phyloP scores from a whole-genome alignment of 1,140 invertebrate species.

The Zaprionus kolodkinae region DNA sequence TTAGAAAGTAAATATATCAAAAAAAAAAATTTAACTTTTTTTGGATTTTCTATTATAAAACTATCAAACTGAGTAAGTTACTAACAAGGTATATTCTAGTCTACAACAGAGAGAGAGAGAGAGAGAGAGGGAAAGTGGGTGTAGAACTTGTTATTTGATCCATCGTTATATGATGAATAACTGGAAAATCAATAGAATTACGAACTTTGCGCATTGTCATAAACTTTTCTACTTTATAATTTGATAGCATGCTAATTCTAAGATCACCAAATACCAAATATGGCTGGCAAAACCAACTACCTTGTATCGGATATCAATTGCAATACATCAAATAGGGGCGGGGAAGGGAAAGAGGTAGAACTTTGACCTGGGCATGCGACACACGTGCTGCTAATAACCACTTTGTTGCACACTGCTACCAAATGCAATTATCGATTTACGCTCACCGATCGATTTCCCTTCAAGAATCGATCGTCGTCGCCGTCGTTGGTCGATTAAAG shows the following conservation, averaged over 20 bases:
- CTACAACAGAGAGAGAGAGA: background rate
- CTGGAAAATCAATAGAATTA: constrained; percentile 19
- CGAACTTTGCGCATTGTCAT: constrained; percentile 24
- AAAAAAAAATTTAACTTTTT: too few species aligned
- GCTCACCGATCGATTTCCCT: constrained; percentile 21
- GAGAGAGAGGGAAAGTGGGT: background rate
- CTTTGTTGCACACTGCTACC: background rate
- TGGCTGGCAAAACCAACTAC: background rate
- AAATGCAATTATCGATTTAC: constrained; percentile 30
- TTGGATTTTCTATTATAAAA: background rate
- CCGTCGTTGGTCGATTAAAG: constrained; percentile 24
- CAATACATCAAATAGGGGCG: background rate
- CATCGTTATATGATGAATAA: constrained; percentile 11
- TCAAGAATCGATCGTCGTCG: constrained; percentile 13
- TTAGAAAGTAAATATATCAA: too few species aligned
- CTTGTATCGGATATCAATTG: background rate
- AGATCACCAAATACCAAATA: background rate
- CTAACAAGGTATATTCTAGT: background rate
- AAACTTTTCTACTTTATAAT: constrained; percentile 24
- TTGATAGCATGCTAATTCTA: constrained; percentile 19
- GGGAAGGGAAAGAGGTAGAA: background rate
- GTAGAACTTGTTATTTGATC: background rate
- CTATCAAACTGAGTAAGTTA: background rate
- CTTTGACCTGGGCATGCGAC: constrained; percentile 16
- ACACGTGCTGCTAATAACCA: constrained; percentile 37